Evolutionary conservation across 1,140 invertebrate species (phyloP).

Genomic region (Laupala kohalensis): DNA sequence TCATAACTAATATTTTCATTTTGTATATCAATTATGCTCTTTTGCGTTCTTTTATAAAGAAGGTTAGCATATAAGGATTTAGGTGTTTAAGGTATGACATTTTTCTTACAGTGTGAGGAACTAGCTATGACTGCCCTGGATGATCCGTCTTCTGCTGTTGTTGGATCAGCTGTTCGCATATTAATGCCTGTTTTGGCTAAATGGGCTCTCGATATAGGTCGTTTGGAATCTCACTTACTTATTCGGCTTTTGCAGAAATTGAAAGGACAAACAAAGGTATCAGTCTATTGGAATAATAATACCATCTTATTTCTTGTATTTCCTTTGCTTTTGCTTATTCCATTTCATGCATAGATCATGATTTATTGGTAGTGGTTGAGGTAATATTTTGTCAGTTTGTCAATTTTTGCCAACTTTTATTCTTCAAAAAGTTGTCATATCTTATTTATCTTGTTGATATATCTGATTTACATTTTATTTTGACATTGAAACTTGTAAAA

Average conservation of each 20-base stretch:
- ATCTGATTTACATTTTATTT: too few species aligned
- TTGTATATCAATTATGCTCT: background rate
- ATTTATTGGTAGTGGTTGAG: too few species aligned
- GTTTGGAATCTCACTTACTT: conserved; percentile 33
- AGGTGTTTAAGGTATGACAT: background rate
- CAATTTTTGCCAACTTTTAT: too few species aligned
- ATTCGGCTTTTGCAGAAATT: conserved; percentile 15
- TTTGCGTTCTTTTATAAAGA: background rate
- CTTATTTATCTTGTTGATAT: too few species aligned
- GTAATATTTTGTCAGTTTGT: too few species aligned
- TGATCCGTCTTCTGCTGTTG: conserved; percentile 36
- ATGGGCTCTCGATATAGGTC: conserved; percentile 44
- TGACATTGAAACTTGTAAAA: too few species aligned
- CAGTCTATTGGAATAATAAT: background rate
- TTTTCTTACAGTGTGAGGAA: conserved; percentile 35
- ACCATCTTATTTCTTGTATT: background rate
- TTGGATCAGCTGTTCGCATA: conserved; percentile 29
- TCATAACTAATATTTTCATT: too few species aligned
- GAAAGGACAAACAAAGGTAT: conserved; percentile 3
- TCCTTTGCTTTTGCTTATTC: too few species aligned
- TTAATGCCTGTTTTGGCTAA: conserved; percentile 43
- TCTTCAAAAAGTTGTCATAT: too few species aligned
- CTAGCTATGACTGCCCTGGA: conserved; percentile 38
- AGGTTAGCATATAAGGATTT: background rate
- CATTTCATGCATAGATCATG: too few species aligned